Conservation (phyloP, 2,113 vertebrate species). For the Probosciger aterrimus region DNA sequence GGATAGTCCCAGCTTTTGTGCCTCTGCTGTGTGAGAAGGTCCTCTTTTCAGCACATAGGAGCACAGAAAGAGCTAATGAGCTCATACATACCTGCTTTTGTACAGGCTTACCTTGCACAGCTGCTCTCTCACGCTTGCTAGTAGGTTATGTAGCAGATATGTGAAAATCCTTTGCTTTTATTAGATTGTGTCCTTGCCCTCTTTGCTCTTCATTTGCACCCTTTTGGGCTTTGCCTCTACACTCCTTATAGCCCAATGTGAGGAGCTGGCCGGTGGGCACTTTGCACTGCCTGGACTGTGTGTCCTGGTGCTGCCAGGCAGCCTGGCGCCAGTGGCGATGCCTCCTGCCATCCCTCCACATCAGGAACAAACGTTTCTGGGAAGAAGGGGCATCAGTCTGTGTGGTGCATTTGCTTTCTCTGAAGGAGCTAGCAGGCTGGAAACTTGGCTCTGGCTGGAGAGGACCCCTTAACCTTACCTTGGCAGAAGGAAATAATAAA, state of each 20-base stretch:
- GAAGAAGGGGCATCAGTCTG: background rate
- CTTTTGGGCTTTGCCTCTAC: background rate
- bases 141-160: background rate
- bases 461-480: constrained; percentile 44
- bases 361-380: background rate
- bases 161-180: background rate
- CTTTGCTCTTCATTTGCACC: background rate
- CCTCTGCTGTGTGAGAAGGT: background rate
- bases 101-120: background rate
- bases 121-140: background rate
- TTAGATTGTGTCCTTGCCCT: background rate
- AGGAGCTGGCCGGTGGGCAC: background rate
- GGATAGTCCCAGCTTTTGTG: background rate
- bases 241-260: accelerated
- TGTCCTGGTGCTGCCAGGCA: background rate
- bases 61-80: background rate
- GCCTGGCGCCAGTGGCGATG: background rate
- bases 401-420: background rate
- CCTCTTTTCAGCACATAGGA: background rate
- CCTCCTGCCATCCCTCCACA: background rate
- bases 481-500: constrained; percentile 56
- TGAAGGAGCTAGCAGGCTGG: background rate
- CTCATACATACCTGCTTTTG: background rate
- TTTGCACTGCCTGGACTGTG: background rate
- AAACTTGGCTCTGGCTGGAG: constrained; percentile 36